phyloP scores from a whole-genome alignment of 2,888 invertebrate genomes.

The Ormyrus pomaceus region DNA sequence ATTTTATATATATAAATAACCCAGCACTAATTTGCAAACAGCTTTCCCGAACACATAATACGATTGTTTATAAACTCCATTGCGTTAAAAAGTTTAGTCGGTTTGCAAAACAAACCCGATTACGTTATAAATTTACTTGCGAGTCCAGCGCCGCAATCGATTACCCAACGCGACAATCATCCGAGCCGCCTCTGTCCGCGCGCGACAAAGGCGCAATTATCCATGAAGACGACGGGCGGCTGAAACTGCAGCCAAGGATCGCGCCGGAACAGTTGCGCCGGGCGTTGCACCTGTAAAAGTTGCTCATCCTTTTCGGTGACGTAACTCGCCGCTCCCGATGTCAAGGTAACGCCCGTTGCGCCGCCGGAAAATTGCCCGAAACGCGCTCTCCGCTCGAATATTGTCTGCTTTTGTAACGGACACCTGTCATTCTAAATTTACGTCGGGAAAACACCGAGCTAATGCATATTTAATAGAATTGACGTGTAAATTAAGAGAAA shows the following conservation, averaged over 20 bases:
- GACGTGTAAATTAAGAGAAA: too few relatives aligned
- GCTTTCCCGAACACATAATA: too few relatives aligned
- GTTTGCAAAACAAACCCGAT: background rate
- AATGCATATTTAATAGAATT: too few relatives aligned
- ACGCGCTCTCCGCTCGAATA: background rate
- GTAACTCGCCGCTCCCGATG: slow-evolving; percentile 56
- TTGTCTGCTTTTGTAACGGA: too few relatives aligned
- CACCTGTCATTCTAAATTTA: too few relatives aligned
- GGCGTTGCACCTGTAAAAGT: slow-evolving; percentile 51
- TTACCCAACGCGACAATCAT: slow-evolving; percentile 30
- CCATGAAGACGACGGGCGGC: background rate
- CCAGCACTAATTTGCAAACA: too few relatives aligned
- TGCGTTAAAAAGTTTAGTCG: too few relatives aligned
- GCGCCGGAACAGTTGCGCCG: background rate
- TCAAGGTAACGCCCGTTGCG: slow-evolving; percentile 57
- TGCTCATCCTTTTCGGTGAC: slow-evolving; percentile 50
- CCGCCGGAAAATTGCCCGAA: background rate
- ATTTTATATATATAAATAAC: too few relatives aligned
- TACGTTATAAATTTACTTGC: slow-evolving; percentile 4
- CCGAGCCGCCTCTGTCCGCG: background rate
- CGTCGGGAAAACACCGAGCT: too few relatives aligned
- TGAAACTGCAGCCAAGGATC: too few relatives aligned
- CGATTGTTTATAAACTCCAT: too few relatives aligned
- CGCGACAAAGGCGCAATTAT: slow-evolving; percentile 28
- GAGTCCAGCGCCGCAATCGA: slow-evolving; percentile 8